These are phyloP conservation scores for Stomorhina lunata DNA, from an alignment of 2,888 invertebrate species.

Conservation along the genomic window DNA sequence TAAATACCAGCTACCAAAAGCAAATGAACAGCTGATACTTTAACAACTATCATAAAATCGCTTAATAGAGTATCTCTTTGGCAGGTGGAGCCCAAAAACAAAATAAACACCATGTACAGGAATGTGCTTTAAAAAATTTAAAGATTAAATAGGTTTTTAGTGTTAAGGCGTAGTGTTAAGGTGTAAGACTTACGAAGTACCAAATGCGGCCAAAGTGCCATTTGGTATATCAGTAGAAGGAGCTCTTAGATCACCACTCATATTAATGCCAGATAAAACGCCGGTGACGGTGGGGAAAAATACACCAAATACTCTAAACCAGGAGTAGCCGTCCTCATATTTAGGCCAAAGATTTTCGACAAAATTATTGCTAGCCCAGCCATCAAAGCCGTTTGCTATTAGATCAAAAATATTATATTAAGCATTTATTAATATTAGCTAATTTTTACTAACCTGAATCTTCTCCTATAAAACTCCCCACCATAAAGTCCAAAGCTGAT, in stretches of 20 bases:
- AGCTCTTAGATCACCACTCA: constrained; percentile 97
- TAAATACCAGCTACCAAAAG: constrained; percentile 94
- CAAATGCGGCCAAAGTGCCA: constrained; percentile 95
- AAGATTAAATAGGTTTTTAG: not conserved
- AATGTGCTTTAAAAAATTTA: constrained; percentile 84
- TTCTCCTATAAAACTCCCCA: constrained; percentile 92
- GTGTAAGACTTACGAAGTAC: constrained; percentile 86
- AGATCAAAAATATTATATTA: not conserved
- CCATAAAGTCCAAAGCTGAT: constrained; percentile 95
- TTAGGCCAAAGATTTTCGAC: constrained; percentile 89
- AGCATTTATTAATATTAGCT: constrained; percentile 40
- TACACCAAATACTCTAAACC: constrained; percentile 98
- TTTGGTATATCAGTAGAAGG: constrained; percentile 96
- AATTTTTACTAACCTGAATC: constrained; percentile 82
- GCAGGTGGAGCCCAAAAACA: constrained; percentile 95
- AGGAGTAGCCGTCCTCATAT: constrained; percentile 90
- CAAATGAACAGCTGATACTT: constrained; percentile 91
- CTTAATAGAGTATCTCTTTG: constrained; percentile 85
- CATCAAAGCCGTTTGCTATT: constrained; percentile 89
- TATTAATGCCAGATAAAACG: constrained; percentile 97
- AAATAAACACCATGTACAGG: constrained; percentile 92
- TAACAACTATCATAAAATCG: constrained; percentile 95
- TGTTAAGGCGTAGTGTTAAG: not conserved
- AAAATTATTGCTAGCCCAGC: constrained; percentile 91
- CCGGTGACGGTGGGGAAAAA: constrained; percentile 99